Percentiles rank a stretch among this genome's conserved stretches.
Evolutionary conservation across 2,797 vertebrate genomes (phyloP).

Genomic region (Platalea minor): DNA sequence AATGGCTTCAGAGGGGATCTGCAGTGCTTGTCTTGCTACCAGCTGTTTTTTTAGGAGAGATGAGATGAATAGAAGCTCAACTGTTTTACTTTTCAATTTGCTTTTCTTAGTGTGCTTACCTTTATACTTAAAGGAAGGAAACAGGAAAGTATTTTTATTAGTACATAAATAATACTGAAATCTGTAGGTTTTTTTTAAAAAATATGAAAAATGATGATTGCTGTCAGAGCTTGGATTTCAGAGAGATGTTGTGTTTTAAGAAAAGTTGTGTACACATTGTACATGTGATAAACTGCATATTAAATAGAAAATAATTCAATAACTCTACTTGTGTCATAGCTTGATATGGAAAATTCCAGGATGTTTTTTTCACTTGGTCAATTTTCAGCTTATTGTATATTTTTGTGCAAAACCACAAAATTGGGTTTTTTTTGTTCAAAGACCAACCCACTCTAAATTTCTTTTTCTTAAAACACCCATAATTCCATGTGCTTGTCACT

Average conservation of each 20-base stretch:
- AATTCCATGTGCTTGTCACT: not conserved
- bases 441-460: not conserved
- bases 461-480: not conserved
- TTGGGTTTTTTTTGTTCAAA: not conserved
- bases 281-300: not conserved
- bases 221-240: not conserved
- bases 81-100: not conserved
- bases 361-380: not conserved
- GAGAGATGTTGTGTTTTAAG: not conserved
- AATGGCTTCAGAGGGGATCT: not conserved
- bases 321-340: rapidly evolving
- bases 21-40: not conserved
- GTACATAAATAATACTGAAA: not conserved
- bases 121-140: not conserved
- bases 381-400: not conserved
- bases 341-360: not conserved
- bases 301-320: not conserved
- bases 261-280: not conserved
- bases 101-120: not conserved
- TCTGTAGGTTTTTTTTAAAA: not conserved
- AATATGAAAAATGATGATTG: not conserved
- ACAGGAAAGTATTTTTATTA: not conserved
- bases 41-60: not conserved
- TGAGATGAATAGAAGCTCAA: not conserved
- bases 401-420: not conserved